phyloP scores from a whole-genome alignment of 2,888 invertebrate genomes.

The Coenonympha glycerion region DNA sequence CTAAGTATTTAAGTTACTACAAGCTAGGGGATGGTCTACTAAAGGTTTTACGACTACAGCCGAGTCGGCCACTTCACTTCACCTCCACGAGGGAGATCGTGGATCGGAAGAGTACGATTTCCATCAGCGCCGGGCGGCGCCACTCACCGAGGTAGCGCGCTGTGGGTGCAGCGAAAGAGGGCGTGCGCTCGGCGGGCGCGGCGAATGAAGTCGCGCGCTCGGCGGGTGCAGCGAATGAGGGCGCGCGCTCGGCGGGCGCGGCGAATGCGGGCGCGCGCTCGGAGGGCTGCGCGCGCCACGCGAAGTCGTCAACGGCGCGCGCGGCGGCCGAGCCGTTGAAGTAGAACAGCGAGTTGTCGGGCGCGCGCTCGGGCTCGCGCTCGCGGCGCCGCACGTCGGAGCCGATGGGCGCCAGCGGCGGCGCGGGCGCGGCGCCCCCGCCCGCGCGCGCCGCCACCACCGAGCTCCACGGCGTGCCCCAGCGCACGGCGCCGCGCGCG shows the following conservation, averaged over 20 bases:
- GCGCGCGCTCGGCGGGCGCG: neutral
- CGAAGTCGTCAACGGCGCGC: slow-evolving; percentile 71
- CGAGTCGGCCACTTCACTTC: too few relatives aligned
- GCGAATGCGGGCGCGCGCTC: slow-evolving; percentile 1
- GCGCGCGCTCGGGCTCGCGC: slow-evolving; percentile 34
- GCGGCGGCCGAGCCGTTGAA: slow-evolving; percentile 54
- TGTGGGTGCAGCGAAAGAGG: slow-evolving; percentile 29
- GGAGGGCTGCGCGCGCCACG: slow-evolving; percentile 40
- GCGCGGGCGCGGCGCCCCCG: slow-evolving; percentile 45
- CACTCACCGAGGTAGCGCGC: slow-evolving; percentile 41
- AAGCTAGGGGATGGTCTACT: too few relatives aligned
- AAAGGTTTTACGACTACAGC: too few relatives aligned
- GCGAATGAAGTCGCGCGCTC: too few relatives aligned
- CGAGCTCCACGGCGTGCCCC: slow-evolving; percentile 57
- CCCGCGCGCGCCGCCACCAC: slow-evolving; percentile 52
- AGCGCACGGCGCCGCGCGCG: slow-evolving; percentile 39
- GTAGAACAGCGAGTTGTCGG: slow-evolving; percentile 72
- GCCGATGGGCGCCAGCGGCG: slow-evolving; percentile 53
- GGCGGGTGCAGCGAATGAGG: too few relatives aligned
- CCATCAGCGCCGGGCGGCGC: too few relatives aligned
- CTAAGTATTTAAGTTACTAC: too few relatives aligned
- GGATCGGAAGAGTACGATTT: too few relatives aligned
- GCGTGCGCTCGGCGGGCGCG: too few relatives aligned
- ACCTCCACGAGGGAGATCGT: too few relatives aligned
- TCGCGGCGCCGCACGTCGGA: slow-evolving; percentile 53